phyloP scores from a whole-genome alignment of 2,113 vertebrate species.

The Cololabis saira region DNA sequence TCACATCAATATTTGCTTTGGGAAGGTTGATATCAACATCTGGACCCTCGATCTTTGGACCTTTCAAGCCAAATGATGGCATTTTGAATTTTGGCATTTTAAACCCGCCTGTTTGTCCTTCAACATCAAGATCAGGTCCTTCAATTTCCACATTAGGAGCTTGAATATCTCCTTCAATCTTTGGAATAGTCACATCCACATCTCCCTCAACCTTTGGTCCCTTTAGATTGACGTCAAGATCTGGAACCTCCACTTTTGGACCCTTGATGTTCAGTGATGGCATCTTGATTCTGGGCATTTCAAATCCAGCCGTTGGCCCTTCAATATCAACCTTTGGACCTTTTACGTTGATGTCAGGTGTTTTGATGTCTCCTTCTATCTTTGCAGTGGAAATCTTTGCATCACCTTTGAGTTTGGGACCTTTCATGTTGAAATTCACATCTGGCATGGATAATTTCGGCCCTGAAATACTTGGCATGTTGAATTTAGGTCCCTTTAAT shows the following conservation, averaged over 20 bases:
- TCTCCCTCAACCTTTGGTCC: slow-evolving; percentile 18
- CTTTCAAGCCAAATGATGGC: slow-evolving; percentile 13
- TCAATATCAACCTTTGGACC: not conserved
- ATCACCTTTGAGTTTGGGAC: slow-evolving; percentile 19
- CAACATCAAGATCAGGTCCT: not conserved
- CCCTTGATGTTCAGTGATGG: slow-evolving; percentile 15
- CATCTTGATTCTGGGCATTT: slow-evolving; percentile 27
- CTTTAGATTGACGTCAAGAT: slow-evolving; percentile 25
- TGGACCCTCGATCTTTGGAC: slow-evolving; percentile 14
- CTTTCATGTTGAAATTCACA: slow-evolving; percentile 16
- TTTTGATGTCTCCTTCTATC: not conserved
- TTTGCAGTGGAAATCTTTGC: slow-evolving; percentile 13
- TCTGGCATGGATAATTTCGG: slow-evolving; percentile 20
- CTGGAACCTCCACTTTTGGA: slow-evolving; percentile 14
- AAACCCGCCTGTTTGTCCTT: slow-evolving; percentile 3
- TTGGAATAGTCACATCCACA: slow-evolving; percentile 10
- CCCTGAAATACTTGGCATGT: slow-evolving; percentile 2
- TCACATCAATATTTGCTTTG: not conserved
- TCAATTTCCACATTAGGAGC: slow-evolving; percentile 11
- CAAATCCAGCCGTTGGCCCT: slow-evolving; percentile 1
- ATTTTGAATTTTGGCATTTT: slow-evolving; percentile 24
- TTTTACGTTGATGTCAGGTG: slow-evolving; percentile 9
- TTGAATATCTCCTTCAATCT: not conserved
- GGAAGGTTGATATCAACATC: slow-evolving; percentile 10
- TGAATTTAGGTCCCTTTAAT: slow-evolving; percentile 2